These are phyloP conservation scores for Perca schrenkii DNA, from an alignment of 2,113 vertebrate species.

Conservation along the genomic window DNA sequence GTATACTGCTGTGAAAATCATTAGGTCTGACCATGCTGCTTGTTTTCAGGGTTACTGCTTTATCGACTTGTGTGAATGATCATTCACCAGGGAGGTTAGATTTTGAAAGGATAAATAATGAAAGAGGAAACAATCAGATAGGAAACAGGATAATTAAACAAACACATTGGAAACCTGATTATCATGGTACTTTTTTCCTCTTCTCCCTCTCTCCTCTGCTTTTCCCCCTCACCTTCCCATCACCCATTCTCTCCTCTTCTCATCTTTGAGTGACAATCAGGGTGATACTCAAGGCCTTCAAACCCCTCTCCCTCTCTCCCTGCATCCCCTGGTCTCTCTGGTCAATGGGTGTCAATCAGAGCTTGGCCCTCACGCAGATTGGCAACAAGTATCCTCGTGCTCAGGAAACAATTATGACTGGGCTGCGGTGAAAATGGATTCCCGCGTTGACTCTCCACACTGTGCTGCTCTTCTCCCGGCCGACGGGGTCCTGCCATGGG, in stretches of 20 bases:
- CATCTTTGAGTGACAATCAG: slow-evolving; percentile 75
- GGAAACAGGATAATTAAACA: slow-evolving; percentile 39
- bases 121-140: slow-evolving; percentile 50
- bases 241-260: slow-evolving; percentile 26
- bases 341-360: slow-evolving; percentile 95
- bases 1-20: slow-evolving; percentile 59
- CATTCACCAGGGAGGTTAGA: slow-evolving; percentile 54
- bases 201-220: not conserved
- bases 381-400: slow-evolving; percentile 90
- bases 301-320: slow-evolving; percentile 45
- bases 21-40: slow-evolving; percentile 53
- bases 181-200: not conserved
- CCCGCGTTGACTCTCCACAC: slow-evolving; percentile 85
- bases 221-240: slow-evolving; percentile 18
- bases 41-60: slow-evolving; percentile 71
- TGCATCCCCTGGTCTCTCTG: slow-evolving; percentile 74
- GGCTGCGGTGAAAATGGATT: slow-evolving; percentile 92
- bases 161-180: slow-evolving; percentile 1
- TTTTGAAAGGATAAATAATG: slow-evolving; percentile 67
- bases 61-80: slow-evolving; percentile 79
- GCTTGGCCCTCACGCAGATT: slow-evolving; percentile 85
- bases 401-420: slow-evolving; percentile 94
- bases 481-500: slow-evolving; percentile 96
- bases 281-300: slow-evolving; percentile 71
- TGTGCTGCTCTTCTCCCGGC: slow-evolving; percentile 88